Evolutionary conservation across 2,888 invertebrate genomes (phyloP), one percentile per base, ranked within the genome.

Genomic region (Lasioglossum pauxillum): DNA sequence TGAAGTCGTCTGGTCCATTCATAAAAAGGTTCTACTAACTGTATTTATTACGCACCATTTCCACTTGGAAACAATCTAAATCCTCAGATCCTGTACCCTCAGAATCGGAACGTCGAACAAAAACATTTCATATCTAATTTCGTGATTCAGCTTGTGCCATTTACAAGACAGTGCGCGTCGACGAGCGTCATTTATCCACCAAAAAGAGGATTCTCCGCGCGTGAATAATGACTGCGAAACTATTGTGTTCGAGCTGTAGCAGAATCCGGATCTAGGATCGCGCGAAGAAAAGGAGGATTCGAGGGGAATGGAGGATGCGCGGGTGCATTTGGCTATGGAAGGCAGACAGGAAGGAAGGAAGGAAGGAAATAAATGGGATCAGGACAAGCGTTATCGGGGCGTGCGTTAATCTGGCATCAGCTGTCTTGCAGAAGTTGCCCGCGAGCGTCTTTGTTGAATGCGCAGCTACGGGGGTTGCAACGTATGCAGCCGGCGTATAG

Each of bases 351-450:
- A 35, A 67, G 81, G 83, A 81, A 31, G 31, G 31, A 7, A 38
- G 44, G 75, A 82, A 74, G 44, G 49, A 67, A 82, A 85, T 83
- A 83, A 83, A 88, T 78, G 82, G 31, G 41, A 74, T 31, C 75
- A 27, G 49, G 73, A 82, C 44, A 77, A 60, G 53, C 31, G 46
- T 19, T 83, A 82, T 85, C 83, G 53, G 57, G 19, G 69, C 78
- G 67, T 81, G 73, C 27, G 80, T 78, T 88, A 82, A 82, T 88
- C 76, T 31, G 76, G 73, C 49, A 69, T 79, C 72, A 78, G 72
- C 53, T 69, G 14, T 74, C 49, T n/a, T 69, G 44, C 60, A n/a
- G 14, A 53, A 69, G 38, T 77, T 76, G 19, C 69, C 14, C 35
- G 38, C 71, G n/a, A 41, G 38, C 38, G 27, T 31, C 23, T 16